Conservation (phyloP, 2,113 vertebrate species). For the Ranitomeya variabilis region DNA sequence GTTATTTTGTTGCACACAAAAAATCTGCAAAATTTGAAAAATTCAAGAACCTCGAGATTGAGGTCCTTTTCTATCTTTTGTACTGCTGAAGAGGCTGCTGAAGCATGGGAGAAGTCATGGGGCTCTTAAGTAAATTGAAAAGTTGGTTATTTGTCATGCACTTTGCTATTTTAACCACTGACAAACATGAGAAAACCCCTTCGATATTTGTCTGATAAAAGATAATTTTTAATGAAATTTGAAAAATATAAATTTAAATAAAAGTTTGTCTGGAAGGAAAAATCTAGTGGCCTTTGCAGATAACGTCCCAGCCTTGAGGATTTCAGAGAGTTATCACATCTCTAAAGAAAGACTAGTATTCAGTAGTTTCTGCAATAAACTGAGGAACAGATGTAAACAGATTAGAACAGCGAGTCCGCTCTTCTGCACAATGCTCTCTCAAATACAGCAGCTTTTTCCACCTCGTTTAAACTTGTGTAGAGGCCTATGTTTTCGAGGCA, state of each 20-base stretch:
- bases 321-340: slow-evolving; percentile 21
- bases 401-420: neutral
- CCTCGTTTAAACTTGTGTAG: slow-evolving; percentile 26
- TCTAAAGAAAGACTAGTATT: slow-evolving; percentile 26
- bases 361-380: slow-evolving; percentile 13
- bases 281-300: neutral
- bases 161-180: too few relatives aligned
- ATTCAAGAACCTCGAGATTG: too few relatives aligned
- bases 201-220: neutral
- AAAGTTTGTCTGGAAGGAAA: neutral
- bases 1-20: too few relatives aligned
- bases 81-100: too few relatives aligned
- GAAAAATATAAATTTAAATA: neutral
- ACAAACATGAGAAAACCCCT: too few relatives aligned
- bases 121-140: too few relatives aligned
- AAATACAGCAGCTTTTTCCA: slow-evolving; percentile 27
- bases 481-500: slow-evolving; percentile 23
- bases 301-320: neutral
- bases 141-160: too few relatives aligned
- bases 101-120: too few relatives aligned
- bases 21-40: too few relatives aligned
- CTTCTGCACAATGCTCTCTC: neutral
- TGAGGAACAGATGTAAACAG: slow-evolving; percentile 17
- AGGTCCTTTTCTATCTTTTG: too few relatives aligned
- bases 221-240: neutral